phyloP scores from a whole-genome alignment of 92 coral and sea anemone genomes.

The Paramuricea clavata region DNA sequence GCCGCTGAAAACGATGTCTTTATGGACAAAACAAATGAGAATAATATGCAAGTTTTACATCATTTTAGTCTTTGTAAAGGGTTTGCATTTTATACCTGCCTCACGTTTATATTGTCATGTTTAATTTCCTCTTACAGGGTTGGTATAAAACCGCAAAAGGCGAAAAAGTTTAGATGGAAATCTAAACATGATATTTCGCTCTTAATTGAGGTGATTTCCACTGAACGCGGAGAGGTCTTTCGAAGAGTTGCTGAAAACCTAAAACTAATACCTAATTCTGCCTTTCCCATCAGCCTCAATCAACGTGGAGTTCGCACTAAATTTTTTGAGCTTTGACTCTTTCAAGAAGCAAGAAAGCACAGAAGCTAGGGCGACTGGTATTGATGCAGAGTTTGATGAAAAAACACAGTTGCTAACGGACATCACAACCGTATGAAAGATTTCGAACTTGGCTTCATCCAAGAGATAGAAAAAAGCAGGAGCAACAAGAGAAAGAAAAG shows the following conservation, averaged over 20 bases:
- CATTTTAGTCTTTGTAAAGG: too few species aligned
- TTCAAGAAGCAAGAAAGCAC: background rate
- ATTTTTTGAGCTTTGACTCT: background rate
- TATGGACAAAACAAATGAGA: too few species aligned
- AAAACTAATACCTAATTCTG: conserved; percentile 3
- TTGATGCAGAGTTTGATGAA: conserved; percentile 1
- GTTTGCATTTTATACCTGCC: too few species aligned
- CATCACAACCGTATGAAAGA: background rate
- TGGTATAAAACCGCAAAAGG: too few species aligned
- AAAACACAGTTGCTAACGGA: conserved; percentile 17
- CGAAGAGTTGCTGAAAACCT: background rate
- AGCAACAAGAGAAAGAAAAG: background rate
- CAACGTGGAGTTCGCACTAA: background rate
- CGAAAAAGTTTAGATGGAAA: conserved; percentile 4
- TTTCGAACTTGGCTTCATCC: background rate
- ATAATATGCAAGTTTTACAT: too few species aligned
- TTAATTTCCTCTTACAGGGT: too few species aligned
- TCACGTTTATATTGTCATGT: too few species aligned
- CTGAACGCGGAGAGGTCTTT: background rate
- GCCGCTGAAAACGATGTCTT: too few species aligned
- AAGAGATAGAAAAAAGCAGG: background rate
- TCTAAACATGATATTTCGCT: background rate
- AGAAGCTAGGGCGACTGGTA: background rate
- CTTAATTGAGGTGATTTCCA: background rate
- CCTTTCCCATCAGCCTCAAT: too few species aligned